Evolutionary conservation across 2,888 invertebrate genomes (phyloP).

Genomic region (Aspidapion aeneum): DNA sequence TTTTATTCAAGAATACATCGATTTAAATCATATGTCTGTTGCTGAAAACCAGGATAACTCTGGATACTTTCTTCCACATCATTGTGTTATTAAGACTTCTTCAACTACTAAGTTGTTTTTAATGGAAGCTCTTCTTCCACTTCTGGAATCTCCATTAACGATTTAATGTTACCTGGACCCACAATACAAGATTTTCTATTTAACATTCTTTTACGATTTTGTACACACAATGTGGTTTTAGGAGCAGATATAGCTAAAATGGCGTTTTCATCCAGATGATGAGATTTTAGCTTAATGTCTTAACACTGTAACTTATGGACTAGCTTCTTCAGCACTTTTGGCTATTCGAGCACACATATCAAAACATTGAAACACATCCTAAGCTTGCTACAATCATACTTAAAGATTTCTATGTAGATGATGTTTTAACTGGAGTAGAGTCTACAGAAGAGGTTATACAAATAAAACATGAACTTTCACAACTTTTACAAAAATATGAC

Average conservation of each 20-base stretch:
- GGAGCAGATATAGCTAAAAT: conserved; percentile 26
- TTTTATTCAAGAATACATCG: conserved; percentile 21
- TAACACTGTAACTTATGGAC: conserved; percentile 25
- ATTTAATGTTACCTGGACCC: conserved; percentile 17
- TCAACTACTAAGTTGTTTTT: conserved; percentile 15
- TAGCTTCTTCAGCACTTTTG: conserved; percentile 20
- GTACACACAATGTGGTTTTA: conserved; percentile 22
- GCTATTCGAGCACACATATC: conserved; percentile 17
- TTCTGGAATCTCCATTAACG: conserved; percentile 12
- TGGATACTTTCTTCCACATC: conserved; percentile 13
- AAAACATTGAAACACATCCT: conserved; percentile 5
- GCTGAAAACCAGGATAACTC: conserved; percentile 4
- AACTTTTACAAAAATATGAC: too few relatives aligned
- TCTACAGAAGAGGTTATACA: conserved; percentile 4
- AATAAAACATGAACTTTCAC: conserved; percentile 4
- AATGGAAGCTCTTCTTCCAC: conserved; percentile 4
- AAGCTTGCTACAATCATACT: conserved; percentile 11
- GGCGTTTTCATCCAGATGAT: conserved; percentile 10
- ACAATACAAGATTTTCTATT: conserved; percentile 23
- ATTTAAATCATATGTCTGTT: conserved; percentile 21
- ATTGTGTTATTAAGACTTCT: conserved; percentile 11
- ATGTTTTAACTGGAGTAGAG: conserved; percentile 6
- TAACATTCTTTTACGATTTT: conserved; percentile 18
- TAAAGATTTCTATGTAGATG: conserved; percentile 21
- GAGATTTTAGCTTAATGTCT: conserved; percentile 15